These are phyloP conservation scores for Thamnaconus septentrionalis DNA, from an alignment of 2,113 vertebrate species.

Conservation along the genomic window DNA sequence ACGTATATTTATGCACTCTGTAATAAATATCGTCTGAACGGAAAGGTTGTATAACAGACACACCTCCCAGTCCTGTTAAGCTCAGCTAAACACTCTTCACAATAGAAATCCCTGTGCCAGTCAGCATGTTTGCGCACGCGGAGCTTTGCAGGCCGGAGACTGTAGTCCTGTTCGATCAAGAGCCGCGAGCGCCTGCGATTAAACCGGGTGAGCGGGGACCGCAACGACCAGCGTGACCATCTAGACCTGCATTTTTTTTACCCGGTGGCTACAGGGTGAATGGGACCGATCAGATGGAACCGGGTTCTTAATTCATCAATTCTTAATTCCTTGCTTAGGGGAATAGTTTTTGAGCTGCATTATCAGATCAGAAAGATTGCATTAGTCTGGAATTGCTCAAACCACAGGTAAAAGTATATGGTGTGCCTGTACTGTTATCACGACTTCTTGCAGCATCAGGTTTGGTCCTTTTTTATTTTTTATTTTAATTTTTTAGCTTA, in stretches of 20 bases:
- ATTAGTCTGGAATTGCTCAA: constrained; percentile 26
- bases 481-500: neutral
- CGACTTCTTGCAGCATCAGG: too few species aligned
- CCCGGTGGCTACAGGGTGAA: constrained; percentile 50
- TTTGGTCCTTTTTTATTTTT: neutral
- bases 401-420: constrained; percentile 47
- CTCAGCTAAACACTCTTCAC: constrained; percentile 76
- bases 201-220: constrained; percentile 44
- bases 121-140: constrained; percentile 73
- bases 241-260: constrained; percentile 23
- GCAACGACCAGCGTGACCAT: constrained; percentile 59
- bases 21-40: constrained; percentile 33
- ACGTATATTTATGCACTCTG: too few species aligned
- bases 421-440: too few species aligned
- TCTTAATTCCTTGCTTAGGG: constrained; percentile 15
- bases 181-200: constrained; percentile 28
- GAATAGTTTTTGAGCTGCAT: constrained; percentile 12
- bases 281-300: constrained; percentile 39
- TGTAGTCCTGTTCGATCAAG: constrained; percentile 56
- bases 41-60: constrained; percentile 22
- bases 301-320: constrained; percentile 53
- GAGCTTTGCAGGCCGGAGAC: constrained; percentile 52
- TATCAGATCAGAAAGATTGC: constrained; percentile 11
- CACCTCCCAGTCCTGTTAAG: constrained; percentile 67
- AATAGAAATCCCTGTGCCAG: constrained; percentile 74